A percentile compares a stretch with the other conserved stretches of the same genome.
phyloP scores from a whole-genome alignment of 1,140 invertebrate genomes.

The Grapholita molesta region DNA sequence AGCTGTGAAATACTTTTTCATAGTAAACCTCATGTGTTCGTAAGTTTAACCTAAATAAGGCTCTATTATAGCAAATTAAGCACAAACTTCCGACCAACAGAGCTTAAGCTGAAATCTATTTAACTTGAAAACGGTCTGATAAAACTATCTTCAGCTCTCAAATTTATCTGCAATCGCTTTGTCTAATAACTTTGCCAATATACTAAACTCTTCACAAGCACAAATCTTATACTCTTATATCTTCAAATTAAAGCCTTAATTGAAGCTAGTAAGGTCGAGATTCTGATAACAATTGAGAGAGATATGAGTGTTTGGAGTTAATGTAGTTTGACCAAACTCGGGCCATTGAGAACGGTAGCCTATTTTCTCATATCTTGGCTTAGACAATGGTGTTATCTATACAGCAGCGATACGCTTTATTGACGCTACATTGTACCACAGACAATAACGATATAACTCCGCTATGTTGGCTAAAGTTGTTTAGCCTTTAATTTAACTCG shows the following conservation, averaged over 20 bases:
- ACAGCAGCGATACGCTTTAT: conserved; percentile 7
- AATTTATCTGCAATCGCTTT: background rate
- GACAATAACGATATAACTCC: conserved; percentile 12
- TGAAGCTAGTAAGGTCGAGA: background rate
- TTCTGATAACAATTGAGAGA: background rate
- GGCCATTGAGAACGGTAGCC: background rate
- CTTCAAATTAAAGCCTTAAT: background rate
- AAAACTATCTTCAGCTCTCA: background rate
- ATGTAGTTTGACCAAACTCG: background rate
- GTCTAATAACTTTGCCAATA: background rate
- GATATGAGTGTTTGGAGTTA: background rate
- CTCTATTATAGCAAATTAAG: background rate
- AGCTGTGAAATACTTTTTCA: background rate
- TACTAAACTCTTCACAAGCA: background rate
- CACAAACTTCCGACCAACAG: background rate
- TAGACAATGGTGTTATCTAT: conserved; percentile 14
- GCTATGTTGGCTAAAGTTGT: conserved; percentile 3
- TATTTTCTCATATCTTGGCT: conserved; percentile 1
- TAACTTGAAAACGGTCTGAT: background rate
- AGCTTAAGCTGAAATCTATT: background rate
- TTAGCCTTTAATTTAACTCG: background rate
- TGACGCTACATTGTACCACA: background rate
- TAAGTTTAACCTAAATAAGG: background rate
- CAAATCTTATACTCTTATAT: background rate
- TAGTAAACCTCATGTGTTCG: background rate